phyloP scores from a whole-genome alignment of 2,888 invertebrate genomes.

The Cephus runcator region DNA sequence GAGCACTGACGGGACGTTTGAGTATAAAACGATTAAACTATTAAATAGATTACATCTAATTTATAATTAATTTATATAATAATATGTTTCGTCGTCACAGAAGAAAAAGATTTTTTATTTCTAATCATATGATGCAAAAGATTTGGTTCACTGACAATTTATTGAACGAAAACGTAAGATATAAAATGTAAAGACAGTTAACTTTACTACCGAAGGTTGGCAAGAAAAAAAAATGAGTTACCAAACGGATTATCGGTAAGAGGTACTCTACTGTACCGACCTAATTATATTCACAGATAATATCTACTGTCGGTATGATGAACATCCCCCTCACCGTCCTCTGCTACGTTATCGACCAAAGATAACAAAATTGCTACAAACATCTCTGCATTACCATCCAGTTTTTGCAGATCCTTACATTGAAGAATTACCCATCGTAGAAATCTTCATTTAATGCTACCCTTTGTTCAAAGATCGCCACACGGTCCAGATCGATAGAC shows the following conservation, averaged over 20 bases:
- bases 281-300: neutral
- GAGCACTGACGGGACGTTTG: neutral
- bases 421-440: neutral
- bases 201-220: neutral
- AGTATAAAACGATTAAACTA: neutral
- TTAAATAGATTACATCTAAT: neutral
- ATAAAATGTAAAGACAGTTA: neutral
- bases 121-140: neutral
- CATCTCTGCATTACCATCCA: neutral
- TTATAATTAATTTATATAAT: neutral
- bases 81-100: too few species aligned
- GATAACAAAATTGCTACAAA: neutral
- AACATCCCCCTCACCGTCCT: too few species aligned
- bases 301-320: too few species aligned
- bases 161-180: too few species aligned
- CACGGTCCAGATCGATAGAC: neutral
- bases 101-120: neutral
- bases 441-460: neutral
- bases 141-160: neutral
- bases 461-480: neutral
- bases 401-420: neutral
- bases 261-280: neutral
- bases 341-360: neutral
- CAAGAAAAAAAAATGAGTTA: neutral
- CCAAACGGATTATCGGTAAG: neutral